phyloP scores from a whole-genome alignment of 2,888 invertebrate species.

The Clostera curtula region DNA sequence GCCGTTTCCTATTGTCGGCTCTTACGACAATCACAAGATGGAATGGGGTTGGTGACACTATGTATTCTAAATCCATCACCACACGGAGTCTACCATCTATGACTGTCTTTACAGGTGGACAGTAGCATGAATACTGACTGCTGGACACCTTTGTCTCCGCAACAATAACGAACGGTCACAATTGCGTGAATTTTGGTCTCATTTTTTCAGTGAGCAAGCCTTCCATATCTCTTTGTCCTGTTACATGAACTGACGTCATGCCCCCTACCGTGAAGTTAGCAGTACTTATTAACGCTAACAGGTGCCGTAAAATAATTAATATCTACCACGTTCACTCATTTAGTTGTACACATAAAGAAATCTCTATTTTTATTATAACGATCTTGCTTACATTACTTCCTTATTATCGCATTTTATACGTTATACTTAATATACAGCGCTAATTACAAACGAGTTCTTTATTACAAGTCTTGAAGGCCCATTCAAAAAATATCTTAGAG shows the following conservation, averaged over 20 bases:
- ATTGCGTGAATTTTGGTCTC: too few relatives aligned
- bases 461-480: slow-evolving; percentile 52
- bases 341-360: slow-evolving; percentile 65
- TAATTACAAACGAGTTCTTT: slow-evolving; percentile 64
- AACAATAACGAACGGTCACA: too few relatives aligned
- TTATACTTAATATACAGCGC: slow-evolving; percentile 65
- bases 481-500: slow-evolving; percentile 51
- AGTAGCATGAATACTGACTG: too few relatives aligned
- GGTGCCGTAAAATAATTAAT: slow-evolving; percentile 55
- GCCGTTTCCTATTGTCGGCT: too few relatives aligned
- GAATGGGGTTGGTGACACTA: too few relatives aligned
- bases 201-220: too few relatives aligned
- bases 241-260: slow-evolving; percentile 31
- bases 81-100: too few relatives aligned
- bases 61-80: too few relatives aligned
- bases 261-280: slow-evolving; percentile 36
- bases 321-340: slow-evolving; percentile 51
- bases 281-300: slow-evolving; percentile 48
- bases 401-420: slow-evolving; percentile 65
- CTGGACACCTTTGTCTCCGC: too few relatives aligned
- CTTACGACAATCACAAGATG: too few relatives aligned
- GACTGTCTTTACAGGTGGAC: too few relatives aligned
- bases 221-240: slow-evolving; percentile 6
- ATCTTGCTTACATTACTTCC: slow-evolving; percentile 67
- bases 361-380: slow-evolving; percentile 61